Conservation (phyloP, 2,797 vertebrate genomes). For the Sebastes cheni region DNA sequence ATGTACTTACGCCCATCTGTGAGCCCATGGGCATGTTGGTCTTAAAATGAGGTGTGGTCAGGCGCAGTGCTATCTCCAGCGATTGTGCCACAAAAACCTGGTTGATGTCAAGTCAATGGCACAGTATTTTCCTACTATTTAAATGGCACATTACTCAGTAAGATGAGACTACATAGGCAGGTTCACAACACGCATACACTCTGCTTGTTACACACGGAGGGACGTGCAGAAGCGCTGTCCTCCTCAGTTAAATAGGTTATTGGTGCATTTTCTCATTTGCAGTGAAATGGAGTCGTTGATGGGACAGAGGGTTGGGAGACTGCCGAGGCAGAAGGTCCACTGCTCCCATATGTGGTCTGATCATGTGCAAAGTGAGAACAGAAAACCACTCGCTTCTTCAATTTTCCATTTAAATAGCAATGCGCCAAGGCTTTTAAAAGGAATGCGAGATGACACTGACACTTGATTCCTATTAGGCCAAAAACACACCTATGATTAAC, state of each 20-base stretch:
- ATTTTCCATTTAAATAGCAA: background rate
- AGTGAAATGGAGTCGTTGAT: too few species aligned
- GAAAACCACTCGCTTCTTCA: background rate
- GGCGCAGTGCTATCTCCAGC: background rate
- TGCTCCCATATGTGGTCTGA: too few species aligned
- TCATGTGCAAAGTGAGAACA: too few species aligned
- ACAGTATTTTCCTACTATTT: background rate
- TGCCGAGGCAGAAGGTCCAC: too few species aligned
- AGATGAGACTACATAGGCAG: background rate
- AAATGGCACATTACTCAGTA: background rate
- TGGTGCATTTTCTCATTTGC: too few species aligned
- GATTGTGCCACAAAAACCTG: background rate
- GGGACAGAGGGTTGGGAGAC: background rate
- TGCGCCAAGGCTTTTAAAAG: background rate
- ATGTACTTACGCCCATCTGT: background rate
- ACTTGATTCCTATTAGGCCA: background rate
- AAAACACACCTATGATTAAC: background rate
- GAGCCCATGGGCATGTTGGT: background rate
- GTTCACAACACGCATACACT: background rate
- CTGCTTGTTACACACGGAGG: too few species aligned
- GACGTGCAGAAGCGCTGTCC: too few species aligned
- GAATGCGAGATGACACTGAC: background rate
- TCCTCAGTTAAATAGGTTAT: background rate
- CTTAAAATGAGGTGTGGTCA: background rate
- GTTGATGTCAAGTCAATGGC: background rate